phyloP scores from a whole-genome alignment of 92 coral and sea anemone species.

The Zoanthus gigantus region DNA sequence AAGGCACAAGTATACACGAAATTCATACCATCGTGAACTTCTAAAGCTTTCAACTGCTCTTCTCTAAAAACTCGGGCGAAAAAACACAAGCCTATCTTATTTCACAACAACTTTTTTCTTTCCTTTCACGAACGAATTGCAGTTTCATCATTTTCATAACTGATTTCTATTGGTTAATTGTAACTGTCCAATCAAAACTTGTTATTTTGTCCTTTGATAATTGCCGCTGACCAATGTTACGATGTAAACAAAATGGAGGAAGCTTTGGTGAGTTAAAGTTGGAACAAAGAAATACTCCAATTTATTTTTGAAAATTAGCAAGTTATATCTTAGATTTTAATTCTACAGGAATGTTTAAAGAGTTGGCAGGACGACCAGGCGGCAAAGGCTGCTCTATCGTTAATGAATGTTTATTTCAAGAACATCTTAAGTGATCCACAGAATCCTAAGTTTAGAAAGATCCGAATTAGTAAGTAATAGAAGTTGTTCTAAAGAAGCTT shows the following conservation, averaged over 20 bases:
- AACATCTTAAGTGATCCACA: constrained; percentile 86
- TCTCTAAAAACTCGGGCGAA: neutral
- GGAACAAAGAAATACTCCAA: neutral
- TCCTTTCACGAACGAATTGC: neutral
- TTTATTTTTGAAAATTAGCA: neutral
- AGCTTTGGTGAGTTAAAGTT: constrained; percentile 73
- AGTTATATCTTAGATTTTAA: constrained; percentile 2
- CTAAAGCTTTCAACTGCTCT: neutral
- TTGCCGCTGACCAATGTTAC: constrained; percentile 7
- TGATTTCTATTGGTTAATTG: constrained; percentile 41
- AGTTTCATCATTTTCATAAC: constrained; percentile 19
- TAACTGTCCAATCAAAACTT: constrained; percentile 46
- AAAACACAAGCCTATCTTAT: neutral
- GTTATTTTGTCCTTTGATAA: neutral
- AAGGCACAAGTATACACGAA: constrained; percentile 99
- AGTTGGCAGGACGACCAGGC: constrained; percentile 59
- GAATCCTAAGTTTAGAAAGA: constrained; percentile 89
- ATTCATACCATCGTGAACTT: constrained; percentile 90
- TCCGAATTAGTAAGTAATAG: constrained; percentile 81
- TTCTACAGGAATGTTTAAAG: constrained; percentile 72
- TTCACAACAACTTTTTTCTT: neutral
- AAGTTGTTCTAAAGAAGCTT: neutral
- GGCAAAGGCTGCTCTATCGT: constrained; percentile 68
- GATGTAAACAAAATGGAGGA: constrained; percentile 78
- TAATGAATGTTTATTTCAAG: constrained; percentile 88